A percentile compares a stretch with the other conserved stretches of the same genome.
Conservation (phyloP, 2,113 vertebrate genomes). For the Lepus americanus region DNA sequence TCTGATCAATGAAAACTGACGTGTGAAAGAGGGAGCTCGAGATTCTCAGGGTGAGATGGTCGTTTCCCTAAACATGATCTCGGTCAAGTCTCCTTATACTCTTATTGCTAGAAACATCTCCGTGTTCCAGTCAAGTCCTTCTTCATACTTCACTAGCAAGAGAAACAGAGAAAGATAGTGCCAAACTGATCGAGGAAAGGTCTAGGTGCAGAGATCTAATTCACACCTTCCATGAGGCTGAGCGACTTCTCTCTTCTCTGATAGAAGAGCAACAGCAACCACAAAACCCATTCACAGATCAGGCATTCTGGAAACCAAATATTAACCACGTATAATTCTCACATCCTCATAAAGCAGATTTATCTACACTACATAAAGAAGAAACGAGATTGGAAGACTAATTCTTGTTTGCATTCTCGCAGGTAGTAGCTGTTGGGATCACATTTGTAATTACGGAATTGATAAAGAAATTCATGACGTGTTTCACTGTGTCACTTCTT, state of each 20-base stretch:
- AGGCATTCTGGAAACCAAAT: neutral
- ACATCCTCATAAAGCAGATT: neutral
- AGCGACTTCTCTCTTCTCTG: neutral
- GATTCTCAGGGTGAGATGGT: neutral
- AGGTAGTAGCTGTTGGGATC: neutral
- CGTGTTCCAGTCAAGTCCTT: neutral
- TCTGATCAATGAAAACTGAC: neutral
- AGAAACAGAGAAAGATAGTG: neutral
- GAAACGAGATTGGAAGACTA: neutral
- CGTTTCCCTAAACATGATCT: neutral
- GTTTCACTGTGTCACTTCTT: neutral
- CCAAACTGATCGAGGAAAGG: neutral
- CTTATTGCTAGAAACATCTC: neutral
- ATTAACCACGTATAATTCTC: neutral
- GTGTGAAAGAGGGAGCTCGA: neutral
- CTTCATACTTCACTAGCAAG: neutral
- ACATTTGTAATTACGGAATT: neutral
- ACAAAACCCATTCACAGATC: neutral
- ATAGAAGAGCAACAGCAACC: neutral
- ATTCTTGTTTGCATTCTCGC: neutral
- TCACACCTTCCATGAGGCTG: neutral
- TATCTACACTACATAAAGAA: constrained; percentile 5
- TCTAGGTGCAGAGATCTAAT: neutral
- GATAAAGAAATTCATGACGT: neutral
- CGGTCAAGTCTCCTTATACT: neutral